Evolutionary conservation across 2,113 vertebrate genomes (phyloP).

Genomic region (Podilymbus podiceps): DNA sequence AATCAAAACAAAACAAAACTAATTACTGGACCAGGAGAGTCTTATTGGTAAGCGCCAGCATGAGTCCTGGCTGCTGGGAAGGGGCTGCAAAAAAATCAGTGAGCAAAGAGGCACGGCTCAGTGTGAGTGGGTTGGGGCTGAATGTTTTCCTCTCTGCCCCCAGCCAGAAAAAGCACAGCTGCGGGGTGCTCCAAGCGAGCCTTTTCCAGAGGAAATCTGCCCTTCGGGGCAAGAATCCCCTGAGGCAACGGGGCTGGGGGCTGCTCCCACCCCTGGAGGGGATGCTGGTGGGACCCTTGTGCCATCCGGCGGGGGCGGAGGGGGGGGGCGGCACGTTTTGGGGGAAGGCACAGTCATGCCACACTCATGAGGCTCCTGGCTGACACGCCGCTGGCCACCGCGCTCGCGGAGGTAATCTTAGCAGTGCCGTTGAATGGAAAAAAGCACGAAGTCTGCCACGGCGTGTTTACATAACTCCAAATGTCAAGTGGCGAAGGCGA

Average conservation of each 20-base stretch:
- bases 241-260: background rate
- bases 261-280: background rate
- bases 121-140: background rate
- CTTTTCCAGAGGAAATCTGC: background rate
- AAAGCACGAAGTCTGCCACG: background rate
- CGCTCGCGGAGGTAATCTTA: rapidly evolving
- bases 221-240: background rate
- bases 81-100: background rate
- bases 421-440: background rate
- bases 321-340: rapidly evolving
- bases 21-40: background rate
- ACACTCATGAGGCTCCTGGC: rapidly evolving
- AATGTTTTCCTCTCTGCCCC: too few species aligned
- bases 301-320: rapidly evolving
- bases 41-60: background rate
- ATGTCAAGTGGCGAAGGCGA: background rate
- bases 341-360: background rate
- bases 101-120: background rate
- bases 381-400: rapidly evolving
- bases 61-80: background rate
- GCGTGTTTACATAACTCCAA: background rate
- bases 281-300: background rate
- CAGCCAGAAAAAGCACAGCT: background rate
- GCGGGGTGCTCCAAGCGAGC: background rate
- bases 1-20: background rate